Evolutionary conservation across 2,797 vertebrate genomes (phyloP).

Genomic region (Natrix natrix): DNA sequence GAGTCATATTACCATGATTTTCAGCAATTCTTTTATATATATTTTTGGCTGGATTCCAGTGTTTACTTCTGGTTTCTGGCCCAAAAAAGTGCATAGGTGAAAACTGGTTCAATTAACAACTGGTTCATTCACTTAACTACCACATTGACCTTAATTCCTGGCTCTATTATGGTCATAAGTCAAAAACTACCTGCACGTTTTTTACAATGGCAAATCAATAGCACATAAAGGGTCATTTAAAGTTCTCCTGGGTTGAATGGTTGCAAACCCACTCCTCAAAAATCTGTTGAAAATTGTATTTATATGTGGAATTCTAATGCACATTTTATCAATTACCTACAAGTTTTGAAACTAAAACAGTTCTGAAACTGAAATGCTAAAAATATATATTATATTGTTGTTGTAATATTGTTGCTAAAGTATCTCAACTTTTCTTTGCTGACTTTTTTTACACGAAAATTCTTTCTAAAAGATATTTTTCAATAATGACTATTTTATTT

Average conservation of each 20-base stretch:
- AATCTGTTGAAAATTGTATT: neutral
- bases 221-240: neutral
- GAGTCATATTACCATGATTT: neutral
- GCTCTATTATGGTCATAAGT: neutral
- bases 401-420: neutral
- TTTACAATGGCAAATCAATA: neutral
- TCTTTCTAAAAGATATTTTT: neutral
- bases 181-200: neutral
- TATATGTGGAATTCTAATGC: neutral
- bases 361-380: neutral
- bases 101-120: neutral
- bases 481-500: neutral
- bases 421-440: neutral
- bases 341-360: neutral
- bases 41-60: no score
- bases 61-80: neutral
- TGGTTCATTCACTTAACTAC: neutral
- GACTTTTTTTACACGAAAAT: rapidly evolving
- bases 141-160: neutral
- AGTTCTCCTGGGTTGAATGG: neutral
- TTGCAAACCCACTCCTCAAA: neutral
- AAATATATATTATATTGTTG: neutral
- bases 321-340: neutral
- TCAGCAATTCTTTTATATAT: neutral
- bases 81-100: neutral